Evolutionary conservation across 1,140 invertebrate species (phyloP).

Genomic region (Hylaeus anthracinus): DNA sequence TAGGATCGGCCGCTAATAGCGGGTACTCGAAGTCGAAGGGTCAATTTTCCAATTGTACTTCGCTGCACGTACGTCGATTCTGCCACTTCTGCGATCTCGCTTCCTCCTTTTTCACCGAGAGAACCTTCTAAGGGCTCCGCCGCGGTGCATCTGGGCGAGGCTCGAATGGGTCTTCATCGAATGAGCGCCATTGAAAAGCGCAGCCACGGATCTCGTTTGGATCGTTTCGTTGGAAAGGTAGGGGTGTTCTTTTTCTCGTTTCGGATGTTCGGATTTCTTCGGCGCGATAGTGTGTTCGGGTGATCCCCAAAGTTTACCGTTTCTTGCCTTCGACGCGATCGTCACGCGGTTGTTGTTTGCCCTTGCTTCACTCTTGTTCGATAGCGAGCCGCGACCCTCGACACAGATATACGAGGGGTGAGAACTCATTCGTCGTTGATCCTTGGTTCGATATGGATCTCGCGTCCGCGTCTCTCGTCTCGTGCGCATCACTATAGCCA

Average conservation of each 20-base stretch:
- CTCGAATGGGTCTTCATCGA: conserved; percentile 33
- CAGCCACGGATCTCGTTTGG: conserved; percentile 45
- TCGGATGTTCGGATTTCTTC: not conserved
- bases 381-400: no score
- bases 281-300: no score
- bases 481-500: no score
- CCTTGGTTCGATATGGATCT: no score
- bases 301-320: no score
- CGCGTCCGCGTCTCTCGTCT: no score
- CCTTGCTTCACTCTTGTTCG: no score
- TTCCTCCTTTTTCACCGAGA: conserved; percentile 9
- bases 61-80: conserved; percentile 62
- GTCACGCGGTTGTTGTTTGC: no score
- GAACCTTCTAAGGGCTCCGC: no score
- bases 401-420: no score
- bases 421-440: no score
- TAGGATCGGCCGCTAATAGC: conserved; percentile 13
- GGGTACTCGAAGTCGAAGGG: conserved; percentile 18
- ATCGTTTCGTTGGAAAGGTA: conserved; percentile 27
- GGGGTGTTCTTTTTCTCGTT: not conserved
- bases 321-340: no score
- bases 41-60: conserved; percentile 66
- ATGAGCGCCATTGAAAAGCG: conserved; percentile 36
- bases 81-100: conserved; percentile 40
- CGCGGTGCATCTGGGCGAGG: conserved; percentile 21